A percentile compares a stretch with the other conserved stretches of the same genome.
Conservation (phyloP, 2,797 vertebrate genomes). For the Mus caroli region DNA sequence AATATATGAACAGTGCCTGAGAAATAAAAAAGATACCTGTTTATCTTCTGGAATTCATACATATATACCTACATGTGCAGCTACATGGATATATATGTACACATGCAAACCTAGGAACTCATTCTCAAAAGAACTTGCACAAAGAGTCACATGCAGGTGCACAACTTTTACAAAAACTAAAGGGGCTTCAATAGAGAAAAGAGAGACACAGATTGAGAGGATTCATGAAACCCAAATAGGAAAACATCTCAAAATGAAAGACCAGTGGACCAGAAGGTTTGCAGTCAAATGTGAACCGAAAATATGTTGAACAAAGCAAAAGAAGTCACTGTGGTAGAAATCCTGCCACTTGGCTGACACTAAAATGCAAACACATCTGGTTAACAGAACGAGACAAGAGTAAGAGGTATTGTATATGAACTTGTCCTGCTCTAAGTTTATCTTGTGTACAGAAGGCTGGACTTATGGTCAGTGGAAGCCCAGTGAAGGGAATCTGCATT, state of each 20-base stretch:
- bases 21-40: background rate
- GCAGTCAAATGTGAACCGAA: conserved; percentile 1
- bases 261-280: background rate
- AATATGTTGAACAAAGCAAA: background rate
- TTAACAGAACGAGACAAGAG: background rate
- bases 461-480: background rate
- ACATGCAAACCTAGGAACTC: background rate
- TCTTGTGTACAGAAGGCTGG: background rate
- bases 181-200: background rate
- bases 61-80: background rate
- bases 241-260: background rate
- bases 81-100: fast-evolving
- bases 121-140: background rate
- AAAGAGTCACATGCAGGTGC: background rate
- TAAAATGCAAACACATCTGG: background rate
- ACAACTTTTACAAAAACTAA: background rate
- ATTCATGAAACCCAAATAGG: background rate
- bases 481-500: background rate
- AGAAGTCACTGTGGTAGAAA: background rate
- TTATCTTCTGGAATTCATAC: background rate
- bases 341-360: background rate
- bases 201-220: fast-evolving
- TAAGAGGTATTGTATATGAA: background rate
- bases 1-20: background rate
- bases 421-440: background rate